Evolutionary conservation across 2,113 vertebrate genomes (phyloP).

Genomic region (Malurus cyaneus): DNA sequence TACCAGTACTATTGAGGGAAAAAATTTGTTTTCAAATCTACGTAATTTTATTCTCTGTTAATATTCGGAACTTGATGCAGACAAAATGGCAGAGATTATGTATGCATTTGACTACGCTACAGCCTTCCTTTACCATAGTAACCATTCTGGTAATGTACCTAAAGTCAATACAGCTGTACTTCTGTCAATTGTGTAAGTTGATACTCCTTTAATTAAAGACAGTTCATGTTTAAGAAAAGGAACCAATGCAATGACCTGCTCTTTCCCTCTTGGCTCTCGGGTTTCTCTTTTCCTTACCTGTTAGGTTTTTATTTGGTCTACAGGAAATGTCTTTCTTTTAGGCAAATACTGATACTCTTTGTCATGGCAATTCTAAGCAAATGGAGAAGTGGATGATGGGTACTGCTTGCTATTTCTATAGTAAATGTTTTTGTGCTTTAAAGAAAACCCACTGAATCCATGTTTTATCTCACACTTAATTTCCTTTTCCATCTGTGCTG

Average conservation of each 20-base stretch:
- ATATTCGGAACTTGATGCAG: not conserved
- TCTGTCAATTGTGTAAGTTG: slow-evolving; percentile 17
- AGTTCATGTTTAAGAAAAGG: slow-evolving; percentile 50
- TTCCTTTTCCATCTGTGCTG: not conserved
- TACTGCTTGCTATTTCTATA: slow-evolving; percentile 2
- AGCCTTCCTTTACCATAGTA: not conserved
- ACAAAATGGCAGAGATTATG: not conserved
- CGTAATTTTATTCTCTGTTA: not conserved
- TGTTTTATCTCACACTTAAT: not conserved
- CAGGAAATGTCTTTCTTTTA: slow-evolving; percentile 14
- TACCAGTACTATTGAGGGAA: not conserved
- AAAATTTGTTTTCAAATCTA: not conserved
- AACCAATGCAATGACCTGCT: not conserved
- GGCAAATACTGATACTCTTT: not conserved
- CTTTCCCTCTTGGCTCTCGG: not conserved
- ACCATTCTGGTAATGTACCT: not conserved
- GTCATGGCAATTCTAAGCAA: slow-evolving; percentile 4
- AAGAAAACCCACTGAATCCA: not conserved
- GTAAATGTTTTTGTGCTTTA: not conserved
- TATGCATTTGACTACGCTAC: not conserved
- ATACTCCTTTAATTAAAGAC: slow-evolving; percentile 39
- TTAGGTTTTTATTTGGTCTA: not conserved
- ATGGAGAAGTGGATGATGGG: not conserved
- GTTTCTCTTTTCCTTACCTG: slow-evolving; percentile 29
- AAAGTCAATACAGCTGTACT: not conserved